Evolutionary conservation across 2,888 invertebrate species (phyloP).

Genomic region (Cheiracanthium punctorium): DNA sequence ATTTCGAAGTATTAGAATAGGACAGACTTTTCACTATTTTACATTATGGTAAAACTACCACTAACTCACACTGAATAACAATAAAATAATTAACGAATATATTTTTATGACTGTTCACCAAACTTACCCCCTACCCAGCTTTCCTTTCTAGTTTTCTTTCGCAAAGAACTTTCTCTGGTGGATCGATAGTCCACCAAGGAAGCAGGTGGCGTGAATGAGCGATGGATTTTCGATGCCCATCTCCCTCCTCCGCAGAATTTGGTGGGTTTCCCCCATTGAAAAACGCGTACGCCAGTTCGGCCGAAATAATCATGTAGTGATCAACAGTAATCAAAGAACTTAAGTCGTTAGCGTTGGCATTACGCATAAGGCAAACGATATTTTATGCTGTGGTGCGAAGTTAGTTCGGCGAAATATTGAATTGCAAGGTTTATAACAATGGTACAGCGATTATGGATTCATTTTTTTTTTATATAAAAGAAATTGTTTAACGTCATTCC

Average conservation of each 20-base stretch:
- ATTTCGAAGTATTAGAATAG: no score
- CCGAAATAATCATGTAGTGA: no score
- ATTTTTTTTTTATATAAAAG: no score
- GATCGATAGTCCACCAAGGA: slow-evolving; percentile 20
- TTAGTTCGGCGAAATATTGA: no score
- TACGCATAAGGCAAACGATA: no score
- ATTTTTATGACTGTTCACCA: not conserved
- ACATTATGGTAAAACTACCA: no score
- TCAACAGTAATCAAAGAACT: not conserved
- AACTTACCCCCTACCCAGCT: not conserved
- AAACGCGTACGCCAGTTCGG: not conserved
- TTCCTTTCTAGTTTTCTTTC: not conserved
- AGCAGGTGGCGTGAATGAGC: slow-evolving; percentile 62
- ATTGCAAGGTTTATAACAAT: no score
- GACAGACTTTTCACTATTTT: no score
- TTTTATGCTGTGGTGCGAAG: no score
- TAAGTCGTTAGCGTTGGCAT: not conserved
- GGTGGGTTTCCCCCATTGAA: not conserved
- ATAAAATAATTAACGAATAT: not conserved
- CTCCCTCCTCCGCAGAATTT: not conserved
- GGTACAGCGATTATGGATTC: no score
- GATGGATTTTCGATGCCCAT: slow-evolving; percentile 65
- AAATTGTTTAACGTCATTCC: no score
- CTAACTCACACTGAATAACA: no score
- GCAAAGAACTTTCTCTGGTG: not conserved